Conservation (phyloP, 2,797 vertebrate species). For the Anas bahamensis region DNA sequence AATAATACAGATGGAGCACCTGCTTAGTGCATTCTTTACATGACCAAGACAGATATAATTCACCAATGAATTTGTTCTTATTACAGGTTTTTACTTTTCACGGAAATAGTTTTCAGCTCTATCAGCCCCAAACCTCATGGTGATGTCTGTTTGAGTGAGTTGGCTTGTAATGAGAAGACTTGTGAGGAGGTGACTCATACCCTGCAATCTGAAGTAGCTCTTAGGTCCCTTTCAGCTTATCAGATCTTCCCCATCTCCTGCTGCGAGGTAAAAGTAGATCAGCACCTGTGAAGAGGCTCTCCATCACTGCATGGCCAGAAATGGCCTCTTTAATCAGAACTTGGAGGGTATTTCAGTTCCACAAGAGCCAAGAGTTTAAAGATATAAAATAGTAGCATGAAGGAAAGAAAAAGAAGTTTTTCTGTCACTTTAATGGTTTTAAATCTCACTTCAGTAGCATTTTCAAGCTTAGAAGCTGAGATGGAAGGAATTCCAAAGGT, state of each 20-base stretch:
- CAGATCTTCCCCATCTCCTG: neutral
- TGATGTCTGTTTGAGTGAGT: neutral
- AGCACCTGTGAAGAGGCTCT: neutral
- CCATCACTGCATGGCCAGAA: neutral
- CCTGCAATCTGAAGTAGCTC: neutral
- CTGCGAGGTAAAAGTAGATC: neutral
- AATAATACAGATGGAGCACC: neutral
- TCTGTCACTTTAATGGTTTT: neutral
- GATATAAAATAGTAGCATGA: neutral
- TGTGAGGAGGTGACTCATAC: neutral
- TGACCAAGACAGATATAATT: neutral
- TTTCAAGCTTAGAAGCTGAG: neutral
- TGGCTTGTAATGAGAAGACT: neutral
- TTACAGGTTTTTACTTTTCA: neutral
- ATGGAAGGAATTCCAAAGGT: neutral
- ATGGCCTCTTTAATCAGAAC: neutral
- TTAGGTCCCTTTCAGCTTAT: neutral
- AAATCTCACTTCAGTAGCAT: neutral
- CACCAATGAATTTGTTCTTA: neutral
- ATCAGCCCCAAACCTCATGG: neutral
- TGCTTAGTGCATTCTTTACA: neutral
- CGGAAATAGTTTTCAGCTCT: neutral
- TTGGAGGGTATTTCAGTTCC: neutral
- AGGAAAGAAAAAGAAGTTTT: neutral
- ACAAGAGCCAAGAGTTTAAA: neutral